Percentiles rank a stretch among this genome's conserved stretches.
phyloP scores from a whole-genome alignment of 2,888 invertebrate genomes.

The Sarcophaga subvicina region DNA sequence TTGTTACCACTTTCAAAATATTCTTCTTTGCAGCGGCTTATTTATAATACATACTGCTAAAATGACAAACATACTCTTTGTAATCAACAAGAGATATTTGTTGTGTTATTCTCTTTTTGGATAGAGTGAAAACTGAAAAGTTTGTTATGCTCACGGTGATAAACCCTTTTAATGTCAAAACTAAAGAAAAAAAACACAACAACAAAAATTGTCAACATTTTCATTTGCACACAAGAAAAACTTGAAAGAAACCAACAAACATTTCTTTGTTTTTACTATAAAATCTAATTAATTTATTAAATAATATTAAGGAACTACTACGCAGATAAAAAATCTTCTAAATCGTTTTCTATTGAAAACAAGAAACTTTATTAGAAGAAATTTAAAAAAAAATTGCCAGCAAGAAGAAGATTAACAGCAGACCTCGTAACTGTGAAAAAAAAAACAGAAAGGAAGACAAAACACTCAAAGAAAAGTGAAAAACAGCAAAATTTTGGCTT shows the following conservation, averaged over 20 bases:
- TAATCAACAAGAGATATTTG: too few species aligned
- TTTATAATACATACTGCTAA: too few species aligned
- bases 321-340: neutral
- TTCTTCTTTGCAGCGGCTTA: too few species aligned
- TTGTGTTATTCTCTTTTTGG: too few species aligned
- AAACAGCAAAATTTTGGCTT: constrained; percentile 48
- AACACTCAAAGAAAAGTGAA: neutral
- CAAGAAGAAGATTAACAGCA: constrained; percentile 41
- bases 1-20: too few species aligned
- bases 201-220: constrained; percentile 62
- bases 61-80: too few species aligned
- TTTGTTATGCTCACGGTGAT: neutral
- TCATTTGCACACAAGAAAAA: constrained; percentile 60
- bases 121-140: neutral
- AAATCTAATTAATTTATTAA: constrained; percentile 30
- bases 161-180: constrained; percentile 32
- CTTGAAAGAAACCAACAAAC: constrained; percentile 21
- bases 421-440: constrained; percentile 53
- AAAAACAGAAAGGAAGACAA: constrained; percentile 29
- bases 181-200: constrained; percentile 39
- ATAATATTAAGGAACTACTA: constrained; percentile 26
- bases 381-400: neutral
- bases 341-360: neutral
- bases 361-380: neutral
- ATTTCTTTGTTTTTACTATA: constrained; percentile 11